A percentile compares a stretch with the other conserved stretches of the same genome.
Conservation (phyloP, 2,888 invertebrate genomes). For the Corythucha ciliata region DNA sequence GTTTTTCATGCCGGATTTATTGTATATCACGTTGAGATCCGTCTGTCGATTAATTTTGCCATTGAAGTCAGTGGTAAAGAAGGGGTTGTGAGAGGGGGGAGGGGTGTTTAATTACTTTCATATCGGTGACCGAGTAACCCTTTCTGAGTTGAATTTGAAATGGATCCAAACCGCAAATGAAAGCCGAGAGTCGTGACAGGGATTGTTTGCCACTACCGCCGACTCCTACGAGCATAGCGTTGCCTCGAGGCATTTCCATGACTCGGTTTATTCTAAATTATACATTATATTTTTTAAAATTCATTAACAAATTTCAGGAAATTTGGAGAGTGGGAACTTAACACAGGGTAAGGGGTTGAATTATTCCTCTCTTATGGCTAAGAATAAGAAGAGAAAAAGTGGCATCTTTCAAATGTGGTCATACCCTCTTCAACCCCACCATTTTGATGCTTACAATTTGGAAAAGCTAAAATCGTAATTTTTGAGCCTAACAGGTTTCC, state of each 20-base stretch:
- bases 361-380: background rate
- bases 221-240: slow-evolving; percentile 84
- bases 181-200: slow-evolving; percentile 75
- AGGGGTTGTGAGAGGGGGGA: no score
- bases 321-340: no score
- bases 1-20: slow-evolving; percentile 78
- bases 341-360: background rate
- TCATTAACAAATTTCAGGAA: no score
- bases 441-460: no score
- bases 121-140: slow-evolving; percentile 72
- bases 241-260: slow-evolving; percentile 84
- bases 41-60: slow-evolving; percentile 40
- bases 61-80: no score
- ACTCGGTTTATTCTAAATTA: slow-evolving; percentile 73
- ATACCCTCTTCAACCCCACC: no score
- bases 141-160: slow-evolving; percentile 85
- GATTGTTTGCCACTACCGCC: slow-evolving; percentile 94
- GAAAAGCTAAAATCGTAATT: no score
- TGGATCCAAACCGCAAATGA: slow-evolving; percentile 82
- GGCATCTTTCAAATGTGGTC: no score
- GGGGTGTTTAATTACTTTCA: slow-evolving; percentile 58
- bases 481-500: no score
- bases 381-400: background rate
- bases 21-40: slow-evolving; percentile 60
- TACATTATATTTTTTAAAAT: no score